phyloP scores from a whole-genome alignment of 2,113 vertebrate genomes.

The Leptobrachium ailaonicum region DNA sequence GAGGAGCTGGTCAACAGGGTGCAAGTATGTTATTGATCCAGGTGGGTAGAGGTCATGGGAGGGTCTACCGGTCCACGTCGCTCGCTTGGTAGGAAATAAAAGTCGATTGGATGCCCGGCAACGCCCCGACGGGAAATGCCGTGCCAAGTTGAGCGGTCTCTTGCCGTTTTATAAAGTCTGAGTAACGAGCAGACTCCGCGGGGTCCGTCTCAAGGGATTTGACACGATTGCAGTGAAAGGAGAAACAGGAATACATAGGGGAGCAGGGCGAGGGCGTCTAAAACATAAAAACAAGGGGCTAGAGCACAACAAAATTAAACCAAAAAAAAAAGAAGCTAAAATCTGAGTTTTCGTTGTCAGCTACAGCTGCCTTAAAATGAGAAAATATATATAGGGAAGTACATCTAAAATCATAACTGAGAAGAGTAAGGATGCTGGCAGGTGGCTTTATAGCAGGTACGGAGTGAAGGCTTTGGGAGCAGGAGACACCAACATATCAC shows the following conservation, averaged over 20 bases:
- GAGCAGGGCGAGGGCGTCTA: not conserved
- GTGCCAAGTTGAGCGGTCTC: not conserved
- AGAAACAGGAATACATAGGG: not conserved
- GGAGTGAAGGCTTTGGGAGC: not conserved
- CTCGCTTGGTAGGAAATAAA: not conserved
- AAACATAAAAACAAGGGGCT: conserved; percentile 23
- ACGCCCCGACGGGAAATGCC: not conserved
- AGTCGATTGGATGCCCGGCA: not conserved
- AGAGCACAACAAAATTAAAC: not conserved
- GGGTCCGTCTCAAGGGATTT: not conserved
- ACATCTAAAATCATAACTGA: conserved; percentile 19
- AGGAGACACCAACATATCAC: not conserved
- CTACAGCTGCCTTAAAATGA: conserved; percentile 10
- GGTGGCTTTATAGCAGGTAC: conserved; percentile 2
- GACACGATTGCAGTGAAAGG: not conserved
- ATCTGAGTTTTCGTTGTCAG: not conserved
- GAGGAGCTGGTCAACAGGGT: not conserved
- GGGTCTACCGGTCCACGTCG: not conserved
- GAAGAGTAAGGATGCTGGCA: not conserved
- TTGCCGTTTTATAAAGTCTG: not conserved
- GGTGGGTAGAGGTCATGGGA: not conserved
- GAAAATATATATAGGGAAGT: not conserved
- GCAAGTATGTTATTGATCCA: not conserved
- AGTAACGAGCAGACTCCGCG: no score
- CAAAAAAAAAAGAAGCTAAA: conserved; percentile 7